Conservation (phyloP, 2,113 vertebrate species). For the Centropus unirufus region DNA sequence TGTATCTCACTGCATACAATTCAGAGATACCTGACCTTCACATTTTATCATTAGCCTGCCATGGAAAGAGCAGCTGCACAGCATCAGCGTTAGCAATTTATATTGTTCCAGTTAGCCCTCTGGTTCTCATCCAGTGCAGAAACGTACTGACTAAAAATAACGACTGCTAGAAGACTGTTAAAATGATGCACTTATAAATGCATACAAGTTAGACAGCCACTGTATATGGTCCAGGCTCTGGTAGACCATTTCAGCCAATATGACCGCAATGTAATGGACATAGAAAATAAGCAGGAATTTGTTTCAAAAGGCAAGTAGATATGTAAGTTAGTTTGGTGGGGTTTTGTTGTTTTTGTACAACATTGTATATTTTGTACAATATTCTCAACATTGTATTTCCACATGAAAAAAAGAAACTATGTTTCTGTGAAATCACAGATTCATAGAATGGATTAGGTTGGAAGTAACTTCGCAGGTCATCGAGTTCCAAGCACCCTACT, state of each 20-base stretch:
- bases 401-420: background rate
- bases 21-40: background rate
- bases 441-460: background rate
- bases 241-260: background rate
- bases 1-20: background rate
- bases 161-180: background rate
- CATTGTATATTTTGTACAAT: no score
- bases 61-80: conserved; percentile 10
- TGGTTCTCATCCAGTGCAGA: conserved; percentile 15
- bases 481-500: background rate
- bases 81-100: background rate
- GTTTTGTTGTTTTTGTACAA: background rate
- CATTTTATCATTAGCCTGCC: background rate
- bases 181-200: background rate
- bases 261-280: background rate
- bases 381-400: background rate
- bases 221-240: background rate
- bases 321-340: background rate
- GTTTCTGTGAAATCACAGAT: background rate
- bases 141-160: conserved; percentile 3
- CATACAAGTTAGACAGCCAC: background rate
- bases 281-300: background rate
- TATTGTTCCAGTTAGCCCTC: background rate
- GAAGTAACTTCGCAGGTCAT: background rate
- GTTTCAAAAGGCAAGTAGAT: background rate